Evolutionary conservation across 2,113 vertebrate species (phyloP).

Genomic region (Arenaria interpres): DNA sequence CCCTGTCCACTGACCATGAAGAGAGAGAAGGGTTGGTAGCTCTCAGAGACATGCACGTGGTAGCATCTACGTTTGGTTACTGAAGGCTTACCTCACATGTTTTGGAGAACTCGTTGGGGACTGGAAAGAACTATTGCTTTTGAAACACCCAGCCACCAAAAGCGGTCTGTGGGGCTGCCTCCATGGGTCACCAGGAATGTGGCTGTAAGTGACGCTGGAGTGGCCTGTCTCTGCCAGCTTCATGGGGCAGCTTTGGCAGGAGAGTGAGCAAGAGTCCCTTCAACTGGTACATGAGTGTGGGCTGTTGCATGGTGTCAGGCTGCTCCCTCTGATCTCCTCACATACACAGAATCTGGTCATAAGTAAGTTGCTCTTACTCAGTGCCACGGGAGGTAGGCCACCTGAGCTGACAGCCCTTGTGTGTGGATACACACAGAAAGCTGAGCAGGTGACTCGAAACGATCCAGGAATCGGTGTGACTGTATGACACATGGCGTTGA

Average conservation of each 20-base stretch:
- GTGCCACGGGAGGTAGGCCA: not conserved
- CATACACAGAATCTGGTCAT: not conserved
- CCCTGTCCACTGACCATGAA: too few relatives aligned
- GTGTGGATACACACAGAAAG: not conserved
- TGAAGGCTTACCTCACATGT: not conserved
- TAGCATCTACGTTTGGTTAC: not conserved
- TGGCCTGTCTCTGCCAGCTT: not conserved
- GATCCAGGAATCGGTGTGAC: not conserved
- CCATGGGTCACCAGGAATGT: not conserved
- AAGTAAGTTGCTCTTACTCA: not conserved
- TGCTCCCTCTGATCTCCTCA: not conserved
- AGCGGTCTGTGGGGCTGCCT: not conserved
- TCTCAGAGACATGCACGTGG: not conserved
- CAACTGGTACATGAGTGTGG: too few relatives aligned
- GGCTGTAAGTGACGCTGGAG: not conserved
- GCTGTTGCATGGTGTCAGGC: not conserved
- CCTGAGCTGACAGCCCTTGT: not conserved
- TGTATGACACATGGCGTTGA: fast-evolving
- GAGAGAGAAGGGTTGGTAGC: not conserved
- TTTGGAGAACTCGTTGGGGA: not conserved
- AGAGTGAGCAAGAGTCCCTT: not conserved
- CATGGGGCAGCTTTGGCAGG: not conserved
- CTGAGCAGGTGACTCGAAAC: not conserved
- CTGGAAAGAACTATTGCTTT: not conserved
- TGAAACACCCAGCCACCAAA: not conserved